A percentile compares a stretch with the other conserved stretches of the same genome.
Evolutionary conservation across 2,888 invertebrate genomes (phyloP).

Genomic region (Archaeoteleia sp.): DNA sequence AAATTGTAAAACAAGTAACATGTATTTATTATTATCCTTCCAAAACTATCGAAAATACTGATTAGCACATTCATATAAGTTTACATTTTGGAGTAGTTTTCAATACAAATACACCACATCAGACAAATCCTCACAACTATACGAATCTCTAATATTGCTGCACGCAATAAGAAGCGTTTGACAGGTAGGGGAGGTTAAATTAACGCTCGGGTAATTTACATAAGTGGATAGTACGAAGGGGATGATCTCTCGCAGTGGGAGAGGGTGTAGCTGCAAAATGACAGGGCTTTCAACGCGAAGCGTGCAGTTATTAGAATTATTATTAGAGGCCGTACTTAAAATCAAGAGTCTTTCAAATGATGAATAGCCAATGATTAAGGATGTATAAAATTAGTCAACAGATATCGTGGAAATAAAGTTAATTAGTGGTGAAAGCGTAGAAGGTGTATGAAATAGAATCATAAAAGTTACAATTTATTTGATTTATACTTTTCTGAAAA

Average conservation of each 20-base stretch:
- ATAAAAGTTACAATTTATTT: constrained; percentile 51
- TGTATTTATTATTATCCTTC: too few species aligned
- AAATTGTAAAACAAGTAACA: too few species aligned
- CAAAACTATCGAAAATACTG: too few species aligned
- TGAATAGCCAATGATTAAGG: constrained; percentile 72
- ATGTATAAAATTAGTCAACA: constrained; percentile 64
- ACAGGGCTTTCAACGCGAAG: constrained; percentile 60
- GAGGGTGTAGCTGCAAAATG: constrained; percentile 58
- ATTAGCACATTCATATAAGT: constrained; percentile 26
- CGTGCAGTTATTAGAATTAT: constrained; percentile 71
- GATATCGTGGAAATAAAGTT: constrained; percentile 64
- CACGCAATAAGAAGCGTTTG: constrained; percentile 49
- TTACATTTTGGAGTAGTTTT: constrained; percentile 31
- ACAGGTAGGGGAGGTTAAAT: constrained; percentile 56
- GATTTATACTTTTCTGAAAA: constrained; percentile 39
- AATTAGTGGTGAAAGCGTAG: constrained; percentile 61
- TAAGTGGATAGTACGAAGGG: constrained; percentile 64
- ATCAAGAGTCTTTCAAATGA: constrained; percentile 73
- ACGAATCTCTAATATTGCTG: constrained; percentile 36
- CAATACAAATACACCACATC: constrained; percentile 39
- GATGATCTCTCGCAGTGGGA: constrained; percentile 49
- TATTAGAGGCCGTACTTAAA: constrained; percentile 72
- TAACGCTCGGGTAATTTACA: constrained; percentile 67
- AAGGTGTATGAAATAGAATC: constrained; percentile 43
- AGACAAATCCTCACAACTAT: constrained; percentile 24